These are phyloP conservation scores for Aurelia coerulea DNA, from an alignment of 30 jellyfish, hydroid and myxozoan genomes.

Conservation along the genomic window DNA sequence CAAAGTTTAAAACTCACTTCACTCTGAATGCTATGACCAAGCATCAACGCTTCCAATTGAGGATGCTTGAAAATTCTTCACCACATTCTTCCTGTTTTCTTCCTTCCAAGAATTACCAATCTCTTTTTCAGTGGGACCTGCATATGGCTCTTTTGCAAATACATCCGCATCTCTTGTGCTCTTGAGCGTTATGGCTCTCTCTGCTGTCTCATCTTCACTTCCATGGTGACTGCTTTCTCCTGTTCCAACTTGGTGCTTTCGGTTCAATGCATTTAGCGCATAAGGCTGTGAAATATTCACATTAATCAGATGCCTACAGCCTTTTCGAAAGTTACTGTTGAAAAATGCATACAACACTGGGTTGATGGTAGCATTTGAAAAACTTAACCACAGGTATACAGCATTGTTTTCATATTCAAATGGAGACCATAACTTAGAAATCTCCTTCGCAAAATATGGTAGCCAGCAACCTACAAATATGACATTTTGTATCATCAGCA, in stretches of 20 bases:
- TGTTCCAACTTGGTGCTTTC: slow-evolving; percentile 76
- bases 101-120: not conserved
- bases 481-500: slow-evolving; percentile 66
- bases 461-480: slow-evolving; percentile 75
- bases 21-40: slow-evolving; percentile 13
- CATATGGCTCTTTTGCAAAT: slow-evolving; percentile 20
- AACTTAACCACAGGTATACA: slow-evolving; percentile 58
- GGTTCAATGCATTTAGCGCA: slow-evolving; percentile 60
- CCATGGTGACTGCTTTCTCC: slow-evolving; percentile 64
- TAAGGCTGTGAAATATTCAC: slow-evolving; percentile 74
- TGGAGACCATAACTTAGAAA: slow-evolving; percentile 30
- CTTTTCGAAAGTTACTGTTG: slow-evolving; percentile 79
- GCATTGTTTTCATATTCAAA: not conserved
- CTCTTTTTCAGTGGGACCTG: slow-evolving; percentile 1
- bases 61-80: slow-evolving; percentile 66
- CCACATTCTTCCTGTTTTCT: slow-evolving; percentile 25
- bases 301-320: slow-evolving; percentile 72
- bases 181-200: slow-evolving; percentile 5
- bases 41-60: slow-evolving; percentile 52
- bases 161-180: not conserved
- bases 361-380: slow-evolving; percentile 68
- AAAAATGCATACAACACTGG: slow-evolving; percentile 70
- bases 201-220: slow-evolving; percentile 51
- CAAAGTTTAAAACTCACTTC: too few relatives aligned
- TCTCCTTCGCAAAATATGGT: slow-evolving; percentile 58